phyloP scores from a whole-genome alignment of 1,140 invertebrate species.

The Tetragnatha versicolor region DNA sequence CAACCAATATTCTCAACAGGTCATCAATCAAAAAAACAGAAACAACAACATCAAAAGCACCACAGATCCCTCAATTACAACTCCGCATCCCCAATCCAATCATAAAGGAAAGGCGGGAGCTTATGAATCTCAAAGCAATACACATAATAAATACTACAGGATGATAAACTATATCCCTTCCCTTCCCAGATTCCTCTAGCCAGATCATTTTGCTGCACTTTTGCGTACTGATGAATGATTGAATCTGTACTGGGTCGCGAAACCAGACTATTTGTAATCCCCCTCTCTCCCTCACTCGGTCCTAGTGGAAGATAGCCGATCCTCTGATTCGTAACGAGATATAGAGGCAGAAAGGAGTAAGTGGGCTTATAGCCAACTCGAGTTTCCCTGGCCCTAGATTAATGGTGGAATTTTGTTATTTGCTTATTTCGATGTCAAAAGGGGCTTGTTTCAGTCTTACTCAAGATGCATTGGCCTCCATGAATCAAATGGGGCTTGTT shows the following conservation, averaged over 20 bases:
- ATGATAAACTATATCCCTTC: neutral
- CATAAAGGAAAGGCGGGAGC: too few relatives aligned
- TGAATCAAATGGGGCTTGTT: neutral
- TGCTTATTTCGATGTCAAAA: conserved; percentile 24
- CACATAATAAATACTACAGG: neutral
- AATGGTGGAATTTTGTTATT: conserved; percentile 34
- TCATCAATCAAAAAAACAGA: too few relatives aligned
- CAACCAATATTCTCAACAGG: too few relatives aligned
- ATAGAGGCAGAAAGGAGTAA: neutral
- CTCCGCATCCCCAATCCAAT: too few relatives aligned
- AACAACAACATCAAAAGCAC: too few relatives aligned
- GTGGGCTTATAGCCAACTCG: conserved; percentile 35
- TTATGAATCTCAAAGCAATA: too few relatives aligned
- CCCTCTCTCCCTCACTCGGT: neutral
- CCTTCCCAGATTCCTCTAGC: neutral
- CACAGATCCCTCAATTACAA: too few relatives aligned
- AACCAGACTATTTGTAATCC: conserved; percentile 12
- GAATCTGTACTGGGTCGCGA: neutral
- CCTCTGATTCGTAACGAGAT: conserved; percentile 27
- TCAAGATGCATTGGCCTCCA: neutral
- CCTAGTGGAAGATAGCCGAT: neutral
- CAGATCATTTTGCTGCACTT: neutral
- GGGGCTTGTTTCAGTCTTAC: conserved; percentile 9
- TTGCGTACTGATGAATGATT: neutral
- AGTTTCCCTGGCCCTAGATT: conserved; percentile 12